Base-by-base conservation (phyloP, 2,888 invertebrate genomes). In the Thymelicus acteon region DNA sequence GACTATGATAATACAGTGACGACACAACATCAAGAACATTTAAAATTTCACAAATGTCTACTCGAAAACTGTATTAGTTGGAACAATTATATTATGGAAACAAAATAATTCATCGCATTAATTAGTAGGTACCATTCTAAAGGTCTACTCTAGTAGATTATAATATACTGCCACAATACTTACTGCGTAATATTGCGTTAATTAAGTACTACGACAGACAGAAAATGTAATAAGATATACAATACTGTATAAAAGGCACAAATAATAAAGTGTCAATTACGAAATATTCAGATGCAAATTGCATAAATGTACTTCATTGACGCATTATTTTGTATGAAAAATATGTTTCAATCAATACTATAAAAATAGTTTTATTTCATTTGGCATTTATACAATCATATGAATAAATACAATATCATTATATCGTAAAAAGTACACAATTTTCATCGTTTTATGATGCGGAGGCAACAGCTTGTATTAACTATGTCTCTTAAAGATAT, bases 331-430 rank as follows among this genome's bases (percentile, higher is more conserved):
- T 76, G 24, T 79, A 78, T 76, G 75, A 78, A 80, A 78, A 81
- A 80, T 80, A 82, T 80, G 80, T 81, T 83, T 82, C 82, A 85
- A 81, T 87, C 81, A 86, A 86, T 87, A 83, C 83, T 92, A 91
- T 87, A 92, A 93, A 93, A 93, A 93, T 93, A 92, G 86, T 70
- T 70, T 90, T 89, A 73, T 75, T 87, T 90, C 86, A 89, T 92
- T 91, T 91, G 91, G 89, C 89, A 85, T 90, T 85, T 85, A 87
- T 87, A 89, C 79, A 87, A 85, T 84, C 77, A 82, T 79, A 78
- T 75, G 72, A 72, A 75, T 75, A 75, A 69, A 76, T 72, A 77
- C 71, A 74, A 74, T 70, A 64, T 48, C 44, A 60, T 64, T 37
- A 63, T 31, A 60, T n/a, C 49, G 63, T 70, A 60, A 70, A 49